Base-by-base conservation (phyloP, 2,888 invertebrate species). In the Saturnia pavonia region DNA sequence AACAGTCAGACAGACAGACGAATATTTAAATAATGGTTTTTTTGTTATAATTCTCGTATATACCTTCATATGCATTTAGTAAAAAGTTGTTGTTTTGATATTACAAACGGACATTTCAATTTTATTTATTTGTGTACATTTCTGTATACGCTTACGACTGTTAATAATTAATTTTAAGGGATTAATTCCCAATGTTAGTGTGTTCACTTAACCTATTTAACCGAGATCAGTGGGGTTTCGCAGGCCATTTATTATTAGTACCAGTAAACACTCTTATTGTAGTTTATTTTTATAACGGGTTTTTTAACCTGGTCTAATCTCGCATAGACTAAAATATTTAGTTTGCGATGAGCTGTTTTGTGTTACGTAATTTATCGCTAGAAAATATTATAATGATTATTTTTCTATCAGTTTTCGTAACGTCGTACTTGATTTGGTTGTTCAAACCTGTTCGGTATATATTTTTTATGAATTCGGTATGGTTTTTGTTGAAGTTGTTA, bases 261-360 rank as follows among this genome's bases (percentile, higher is more conserved):
- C 57, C 57, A 27, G 57, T 60, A 60, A 22, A 67, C 69, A 51
- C n/a, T 54, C 42, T 66, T 54, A 70, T 42, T 34, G 68, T 70
- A 76, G 74, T 77, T 79, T 76, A 74, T 79, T 75, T 71, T 75
- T 74, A 69, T 71, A 72, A 71, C 68, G 48, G 74, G 72, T n/a
- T 70, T 73, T 74, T 75, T 48, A 74, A 75, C 71, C 77, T 76
- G 75, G 57, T 73, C 71, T 71, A 54, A 72, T 69, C 72, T 51
- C 68, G 71, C 54, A 68, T 60, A 70, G 57, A 67, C 67, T 42
- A 60, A 9, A 68, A 73, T 68, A 70, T 68, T 65, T 66, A 51
- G 22, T 54, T 66, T 27, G 43, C 16, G 42, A 27, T 54, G 9
- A 67, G 43, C 54, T 57, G 54, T 42, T 54, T 27, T 22, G 12